Percentiles rank a stretch among this genome's conserved stretches.
Conservation (phyloP, 2,797 vertebrate species). For the Sebastes reedi region DNA sequence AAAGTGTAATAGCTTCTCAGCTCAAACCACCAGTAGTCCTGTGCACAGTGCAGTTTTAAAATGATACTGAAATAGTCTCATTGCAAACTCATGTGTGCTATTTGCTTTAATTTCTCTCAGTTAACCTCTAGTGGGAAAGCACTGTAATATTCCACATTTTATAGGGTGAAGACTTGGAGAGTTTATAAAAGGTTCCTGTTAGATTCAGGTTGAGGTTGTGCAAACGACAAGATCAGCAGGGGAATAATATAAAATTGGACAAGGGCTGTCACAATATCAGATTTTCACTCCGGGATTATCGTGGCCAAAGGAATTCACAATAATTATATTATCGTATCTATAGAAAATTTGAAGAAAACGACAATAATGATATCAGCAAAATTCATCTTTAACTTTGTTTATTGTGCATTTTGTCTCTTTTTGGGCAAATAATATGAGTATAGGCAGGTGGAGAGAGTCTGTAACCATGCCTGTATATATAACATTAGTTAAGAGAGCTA, state of each 20-base stretch:
- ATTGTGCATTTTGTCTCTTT: too few relatives aligned
- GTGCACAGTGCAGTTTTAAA: neutral
- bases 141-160: neutral
- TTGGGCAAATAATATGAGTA: too few relatives aligned
- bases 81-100: neutral
- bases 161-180: neutral
- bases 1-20: neutral
- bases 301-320: too few relatives aligned
- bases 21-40: neutral
- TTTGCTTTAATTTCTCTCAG: neutral
- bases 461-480: too few relatives aligned
- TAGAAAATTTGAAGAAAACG: too few relatives aligned
- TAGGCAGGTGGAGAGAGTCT: too few relatives aligned
- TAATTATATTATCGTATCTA: too few relatives aligned
- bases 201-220: neutral
- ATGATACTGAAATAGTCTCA: neutral
- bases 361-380: too few relatives aligned
- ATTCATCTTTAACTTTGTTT: too few relatives aligned
- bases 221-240: neutral
- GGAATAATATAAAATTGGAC: neutral
- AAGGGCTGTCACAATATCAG: too few relatives aligned
- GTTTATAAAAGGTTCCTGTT: neutral
- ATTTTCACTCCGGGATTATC: too few relatives aligned
- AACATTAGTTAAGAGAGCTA: accelerated
- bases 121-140: neutral